Evolutionary conservation across 2,113 vertebrate genomes (phyloP).

Genomic region (Tetraodon nigroviridis): DNA sequence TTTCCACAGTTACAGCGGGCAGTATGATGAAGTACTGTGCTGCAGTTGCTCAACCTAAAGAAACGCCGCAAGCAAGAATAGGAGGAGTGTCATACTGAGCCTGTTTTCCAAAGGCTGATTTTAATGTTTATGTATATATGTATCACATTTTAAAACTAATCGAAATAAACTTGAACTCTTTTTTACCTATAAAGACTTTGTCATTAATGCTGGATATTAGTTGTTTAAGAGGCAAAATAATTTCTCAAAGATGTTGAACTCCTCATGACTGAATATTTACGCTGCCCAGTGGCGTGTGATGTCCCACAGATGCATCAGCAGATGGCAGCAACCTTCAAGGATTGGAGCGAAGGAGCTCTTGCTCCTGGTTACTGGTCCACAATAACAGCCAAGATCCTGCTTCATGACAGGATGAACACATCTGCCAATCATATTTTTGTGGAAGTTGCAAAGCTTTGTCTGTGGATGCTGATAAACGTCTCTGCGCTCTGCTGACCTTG

Average conservation of each 20-base stretch:
- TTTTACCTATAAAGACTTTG: constrained; percentile 1
- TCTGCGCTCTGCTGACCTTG: constrained; percentile 42
- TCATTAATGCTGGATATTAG: background rate
- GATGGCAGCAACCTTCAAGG: constrained; percentile 54
- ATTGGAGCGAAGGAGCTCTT: background rate
- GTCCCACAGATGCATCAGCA: constrained; percentile 28
- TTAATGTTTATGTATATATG: constrained; percentile 51
- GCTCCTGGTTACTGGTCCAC: background rate
- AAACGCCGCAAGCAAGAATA: background rate
- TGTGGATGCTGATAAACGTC: constrained; percentile 23
- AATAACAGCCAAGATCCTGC: background rate
- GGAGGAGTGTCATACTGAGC: constrained; percentile 30
- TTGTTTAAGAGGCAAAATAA: no score
- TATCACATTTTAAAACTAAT: constrained; percentile 31
- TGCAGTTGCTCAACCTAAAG: constrained; percentile 67
- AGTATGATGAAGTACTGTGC: constrained; percentile 73
- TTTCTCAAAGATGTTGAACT: no score
- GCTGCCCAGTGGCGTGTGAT: background rate
- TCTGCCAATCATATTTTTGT: background rate
- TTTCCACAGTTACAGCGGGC: constrained; percentile 73
- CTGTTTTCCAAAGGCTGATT: constrained; percentile 44
- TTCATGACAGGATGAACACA: background rate
- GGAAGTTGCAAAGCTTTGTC: constrained; percentile 14
- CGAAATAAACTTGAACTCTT: constrained; percentile 68
- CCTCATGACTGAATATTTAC: no score